These are phyloP conservation scores for Meiosimyza decipiens DNA, from an alignment of 2,888 invertebrate species.

Conservation along the genomic window DNA sequence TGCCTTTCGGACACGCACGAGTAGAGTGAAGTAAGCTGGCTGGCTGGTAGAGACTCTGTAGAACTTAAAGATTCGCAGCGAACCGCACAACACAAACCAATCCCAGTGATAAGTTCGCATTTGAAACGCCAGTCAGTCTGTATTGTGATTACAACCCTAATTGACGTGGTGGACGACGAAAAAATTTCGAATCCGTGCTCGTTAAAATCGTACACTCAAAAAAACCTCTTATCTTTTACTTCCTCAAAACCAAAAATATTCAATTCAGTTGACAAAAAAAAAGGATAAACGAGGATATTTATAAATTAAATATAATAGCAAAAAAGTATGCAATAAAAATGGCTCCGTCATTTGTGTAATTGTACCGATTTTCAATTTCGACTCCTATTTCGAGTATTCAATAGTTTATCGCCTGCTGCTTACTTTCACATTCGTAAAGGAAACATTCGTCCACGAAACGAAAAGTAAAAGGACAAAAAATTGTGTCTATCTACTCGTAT, in stretches of 20 bases:
- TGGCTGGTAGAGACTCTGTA: background rate
- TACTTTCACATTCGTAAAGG: constrained; percentile 14
- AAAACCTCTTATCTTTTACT: background rate
- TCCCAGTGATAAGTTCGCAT: constrained; percentile 35
- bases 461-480: constrained; percentile 40
- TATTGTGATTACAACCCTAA: constrained; percentile 64
- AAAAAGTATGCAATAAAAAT: constrained; percentile 15
- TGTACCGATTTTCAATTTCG: no score
- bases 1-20: background rate
- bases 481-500: constrained; percentile 50
- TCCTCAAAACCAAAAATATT: constrained; percentile 25
- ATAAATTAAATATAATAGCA: background rate
- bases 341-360: background rate
- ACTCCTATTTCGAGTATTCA: no score
- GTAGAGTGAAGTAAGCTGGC: background rate
- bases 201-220: constrained; percentile 30
- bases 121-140: constrained; percentile 54
- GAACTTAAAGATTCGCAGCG: background rate
- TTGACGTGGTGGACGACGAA: constrained; percentile 60
- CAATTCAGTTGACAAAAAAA: constrained; percentile 16
- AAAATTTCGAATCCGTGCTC: constrained; percentile 45
- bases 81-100: constrained; percentile 28
- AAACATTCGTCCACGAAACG: constrained; percentile 29
- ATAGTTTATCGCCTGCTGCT: constrained; percentile 6
- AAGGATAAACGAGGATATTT: constrained; percentile 5